Evolutionary conservation across 2,113 vertebrate species (phyloP).

Genomic region (Barnardius zonarius): DNA sequence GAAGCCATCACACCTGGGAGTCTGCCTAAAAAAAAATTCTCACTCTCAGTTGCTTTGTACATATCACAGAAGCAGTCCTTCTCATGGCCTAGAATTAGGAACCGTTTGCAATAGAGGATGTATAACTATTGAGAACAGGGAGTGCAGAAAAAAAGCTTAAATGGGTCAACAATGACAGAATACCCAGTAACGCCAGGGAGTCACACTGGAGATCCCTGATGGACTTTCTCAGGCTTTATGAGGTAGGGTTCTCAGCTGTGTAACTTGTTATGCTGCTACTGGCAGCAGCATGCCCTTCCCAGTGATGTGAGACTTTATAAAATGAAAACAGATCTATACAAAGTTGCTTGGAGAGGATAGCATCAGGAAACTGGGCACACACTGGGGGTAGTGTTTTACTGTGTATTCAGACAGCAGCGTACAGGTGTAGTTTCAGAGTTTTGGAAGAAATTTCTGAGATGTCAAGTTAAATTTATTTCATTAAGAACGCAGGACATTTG

Average conservation of each 20-base stretch:
- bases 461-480: neutral
- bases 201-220: neutral
- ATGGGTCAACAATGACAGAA: neutral
- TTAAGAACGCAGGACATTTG: neutral
- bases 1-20: neutral
- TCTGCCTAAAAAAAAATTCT: neutral
- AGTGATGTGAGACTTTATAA: accelerated
- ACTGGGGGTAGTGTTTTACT: neutral
- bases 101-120: neutral
- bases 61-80: neutral
- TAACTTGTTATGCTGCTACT: accelerated
- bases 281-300: neutral
- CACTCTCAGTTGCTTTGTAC: neutral
- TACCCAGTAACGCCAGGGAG: neutral
- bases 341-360: neutral
- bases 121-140: neutral
- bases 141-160: neutral
- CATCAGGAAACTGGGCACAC: neutral
- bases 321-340: neutral
- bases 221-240: neutral
- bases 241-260: accelerated
- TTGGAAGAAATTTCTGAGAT: neutral
- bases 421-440: neutral
- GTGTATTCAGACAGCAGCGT: neutral
- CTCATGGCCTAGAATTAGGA: neutral